Conservation (phyloP, 2,797 vertebrate genomes). For the Alcedo atthis region DNA sequence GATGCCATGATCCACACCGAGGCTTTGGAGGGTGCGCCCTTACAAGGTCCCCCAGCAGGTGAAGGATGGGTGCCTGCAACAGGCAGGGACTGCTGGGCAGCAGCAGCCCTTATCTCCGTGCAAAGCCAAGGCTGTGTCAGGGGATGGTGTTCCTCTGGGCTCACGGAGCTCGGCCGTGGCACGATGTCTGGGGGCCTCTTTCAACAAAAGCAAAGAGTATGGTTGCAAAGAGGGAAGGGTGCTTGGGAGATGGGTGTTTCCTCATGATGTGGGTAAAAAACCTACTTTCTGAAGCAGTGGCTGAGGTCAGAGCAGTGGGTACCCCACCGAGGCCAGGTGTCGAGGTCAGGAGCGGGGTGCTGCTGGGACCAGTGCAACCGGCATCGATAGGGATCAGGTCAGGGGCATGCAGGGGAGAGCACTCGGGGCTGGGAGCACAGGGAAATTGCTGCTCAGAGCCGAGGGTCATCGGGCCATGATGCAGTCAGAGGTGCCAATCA, state of each 20-base stretch:
- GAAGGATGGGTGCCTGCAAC: accelerated
- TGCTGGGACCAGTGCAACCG: background rate
- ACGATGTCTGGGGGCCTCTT: accelerated
- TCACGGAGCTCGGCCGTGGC: background rate
- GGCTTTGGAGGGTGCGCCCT: background rate
- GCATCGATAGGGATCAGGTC: background rate
- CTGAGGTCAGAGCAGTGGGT: background rate
- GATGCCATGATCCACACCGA: background rate
- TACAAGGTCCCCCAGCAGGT: background rate
- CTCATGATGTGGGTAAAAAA: background rate
- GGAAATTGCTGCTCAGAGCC: background rate
- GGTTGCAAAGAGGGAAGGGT: background rate
- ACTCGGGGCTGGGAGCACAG: background rate
- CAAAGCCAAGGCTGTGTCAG: background rate
- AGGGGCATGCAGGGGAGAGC: background rate
- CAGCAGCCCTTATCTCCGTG: background rate
- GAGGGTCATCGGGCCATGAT: background rate
- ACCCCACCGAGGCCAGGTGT: background rate
- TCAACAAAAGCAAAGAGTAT: background rate
- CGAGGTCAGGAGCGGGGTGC: background rate
- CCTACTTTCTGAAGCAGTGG: background rate
- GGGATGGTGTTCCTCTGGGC: background rate
- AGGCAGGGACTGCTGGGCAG: background rate
- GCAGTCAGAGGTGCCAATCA: background rate
- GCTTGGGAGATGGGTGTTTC: background rate